phyloP scores from a whole-genome alignment of 2,888 invertebrate species.

The Pheosia tremula region DNA sequence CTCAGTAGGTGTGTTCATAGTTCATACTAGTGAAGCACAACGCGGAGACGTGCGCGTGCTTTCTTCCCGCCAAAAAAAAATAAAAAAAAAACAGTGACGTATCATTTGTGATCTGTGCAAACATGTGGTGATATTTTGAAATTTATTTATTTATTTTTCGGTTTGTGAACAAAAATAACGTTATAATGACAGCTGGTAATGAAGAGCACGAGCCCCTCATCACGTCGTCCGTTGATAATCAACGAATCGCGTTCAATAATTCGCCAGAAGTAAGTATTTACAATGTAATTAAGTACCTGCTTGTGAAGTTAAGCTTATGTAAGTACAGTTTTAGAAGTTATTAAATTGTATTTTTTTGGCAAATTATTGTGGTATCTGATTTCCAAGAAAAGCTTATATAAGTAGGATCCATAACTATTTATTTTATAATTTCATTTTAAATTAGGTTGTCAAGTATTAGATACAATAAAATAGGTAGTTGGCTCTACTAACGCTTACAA shows the following conservation, averaged over 20 bases:
- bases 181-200: conserved; percentile 72
- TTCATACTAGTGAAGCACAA: conserved; percentile 21
- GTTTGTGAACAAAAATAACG: conserved; percentile 20
- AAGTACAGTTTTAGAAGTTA: no score
- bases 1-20: conserved; percentile 28
- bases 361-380: no score
- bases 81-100: conserved; percentile 30
- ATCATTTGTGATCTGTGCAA: conserved; percentile 34
- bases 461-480: no score
- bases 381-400: no score
- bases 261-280: conserved; percentile 65
- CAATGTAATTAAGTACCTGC: neutral
- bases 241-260: conserved; percentile 68
- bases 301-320: neutral
- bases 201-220: conserved; percentile 82
- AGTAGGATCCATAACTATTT: no score
- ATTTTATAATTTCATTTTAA: no score
- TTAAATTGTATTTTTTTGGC: neutral
- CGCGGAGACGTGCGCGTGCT: conserved; percentile 25
- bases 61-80: conserved; percentile 48
- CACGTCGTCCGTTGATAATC: conserved; percentile 73
- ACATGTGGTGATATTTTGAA: conserved; percentile 45
- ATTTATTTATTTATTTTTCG: conserved; percentile 20
- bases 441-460: no score
- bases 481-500: no score